Conservation (phyloP, 2,888 invertebrate genomes). For the Linnaemya tessellans region DNA sequence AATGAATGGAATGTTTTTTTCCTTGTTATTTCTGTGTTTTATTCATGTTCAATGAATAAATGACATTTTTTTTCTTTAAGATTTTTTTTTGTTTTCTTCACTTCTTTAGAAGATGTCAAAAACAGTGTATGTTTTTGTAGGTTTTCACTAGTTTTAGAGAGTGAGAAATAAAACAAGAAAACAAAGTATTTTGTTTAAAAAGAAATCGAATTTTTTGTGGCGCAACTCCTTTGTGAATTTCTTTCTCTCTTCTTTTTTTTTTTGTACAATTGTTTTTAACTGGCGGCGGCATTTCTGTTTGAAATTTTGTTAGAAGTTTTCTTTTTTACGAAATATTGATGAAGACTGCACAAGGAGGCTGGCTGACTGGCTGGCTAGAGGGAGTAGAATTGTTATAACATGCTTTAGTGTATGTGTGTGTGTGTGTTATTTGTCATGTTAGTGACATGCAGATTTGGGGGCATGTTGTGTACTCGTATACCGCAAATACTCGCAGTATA, state of each 20-base stretch:
- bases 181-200: conserved; percentile 32
- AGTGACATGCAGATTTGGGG: conserved; percentile 21
- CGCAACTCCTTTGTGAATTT: conserved; percentile 49
- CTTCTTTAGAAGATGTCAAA: conserved; percentile 65
- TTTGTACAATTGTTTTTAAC: conserved; percentile 24
- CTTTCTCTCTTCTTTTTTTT: background rate
- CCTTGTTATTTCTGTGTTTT: conserved; percentile 12
- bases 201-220: conserved; percentile 49
- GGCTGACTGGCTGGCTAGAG: conserved; percentile 3
- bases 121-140: conserved; percentile 61
- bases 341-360: background rate
- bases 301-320: conserved; percentile 35
- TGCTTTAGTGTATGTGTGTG: background rate
- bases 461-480: background rate
- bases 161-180: conserved; percentile 32
- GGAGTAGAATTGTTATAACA: conserved; percentile 5
- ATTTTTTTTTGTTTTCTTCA: background rate
- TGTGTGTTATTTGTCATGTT: conserved; percentile 20
- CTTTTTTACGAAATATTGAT: background rate
- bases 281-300: conserved; percentile 58
- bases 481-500: too few species aligned
- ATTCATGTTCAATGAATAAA: conserved; percentile 63
- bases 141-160: conserved; percentile 62
- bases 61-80: conserved; percentile 42
- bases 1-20: conserved; percentile 17